These are phyloP conservation scores for Lepidocyrtoides sp. DNA, from an alignment of 2,888 invertebrate genomes.

Conservation along the genomic window DNA sequence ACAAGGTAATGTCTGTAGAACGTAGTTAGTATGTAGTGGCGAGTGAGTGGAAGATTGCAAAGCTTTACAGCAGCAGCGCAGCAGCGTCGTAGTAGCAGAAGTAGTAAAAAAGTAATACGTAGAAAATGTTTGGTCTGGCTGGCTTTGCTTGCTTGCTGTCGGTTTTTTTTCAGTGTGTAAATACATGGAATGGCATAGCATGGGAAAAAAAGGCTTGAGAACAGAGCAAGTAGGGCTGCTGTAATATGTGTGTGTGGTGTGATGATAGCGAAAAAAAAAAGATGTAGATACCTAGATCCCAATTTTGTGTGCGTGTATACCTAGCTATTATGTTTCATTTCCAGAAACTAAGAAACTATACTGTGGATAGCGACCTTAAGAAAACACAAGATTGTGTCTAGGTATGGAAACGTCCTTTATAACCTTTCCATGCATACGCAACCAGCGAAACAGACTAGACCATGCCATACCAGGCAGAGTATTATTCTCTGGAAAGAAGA, in stretches of 20 bases:
- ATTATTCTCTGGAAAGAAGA: not conserved
- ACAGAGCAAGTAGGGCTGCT: not conserved
- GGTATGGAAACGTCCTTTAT: slow-evolving; percentile 16
- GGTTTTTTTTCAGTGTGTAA: not conserved
- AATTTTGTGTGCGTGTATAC: slow-evolving; percentile 20
- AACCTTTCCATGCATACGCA: slow-evolving; percentile 45
- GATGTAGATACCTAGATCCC: too few species aligned
- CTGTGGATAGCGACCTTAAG: slow-evolving; percentile 35
- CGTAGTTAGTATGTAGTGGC: not conserved
- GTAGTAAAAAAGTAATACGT: slow-evolving; percentile 5
- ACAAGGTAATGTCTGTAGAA: too few species aligned
- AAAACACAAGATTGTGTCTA: too few species aligned
- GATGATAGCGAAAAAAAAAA: not conserved
- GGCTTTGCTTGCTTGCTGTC: not conserved
- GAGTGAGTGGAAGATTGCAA: not conserved
- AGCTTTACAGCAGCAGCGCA: not conserved
- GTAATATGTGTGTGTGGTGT: not conserved
- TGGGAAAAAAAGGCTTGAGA: slow-evolving; percentile 42
- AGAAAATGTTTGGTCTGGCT: slow-evolving; percentile 10
- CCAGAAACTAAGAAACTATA: slow-evolving; percentile 29
- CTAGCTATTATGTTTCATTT: slow-evolving; percentile 27
- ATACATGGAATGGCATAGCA: not conserved
- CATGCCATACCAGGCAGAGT: not conserved
- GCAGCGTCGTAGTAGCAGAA: not conserved
- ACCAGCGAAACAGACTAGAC: not conserved